phyloP scores from a whole-genome alignment of 2,797 vertebrate genomes.

The Babyrousa celebensis region DNA sequence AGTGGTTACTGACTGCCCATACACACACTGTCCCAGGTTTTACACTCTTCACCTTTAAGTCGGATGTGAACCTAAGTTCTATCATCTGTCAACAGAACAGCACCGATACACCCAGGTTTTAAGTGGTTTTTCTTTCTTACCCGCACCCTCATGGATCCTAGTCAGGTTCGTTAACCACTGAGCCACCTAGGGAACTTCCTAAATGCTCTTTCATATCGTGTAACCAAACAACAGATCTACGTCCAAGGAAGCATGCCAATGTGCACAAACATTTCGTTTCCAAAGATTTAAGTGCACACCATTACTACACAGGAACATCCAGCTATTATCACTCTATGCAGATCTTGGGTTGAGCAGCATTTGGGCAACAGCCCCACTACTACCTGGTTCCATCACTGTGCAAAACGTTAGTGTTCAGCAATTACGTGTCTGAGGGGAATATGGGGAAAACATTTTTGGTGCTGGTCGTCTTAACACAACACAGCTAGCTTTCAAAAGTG shows the following conservation, averaged over 20 bases:
- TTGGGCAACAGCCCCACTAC: not conserved
- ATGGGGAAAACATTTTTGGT: not conserved
- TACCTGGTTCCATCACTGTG: too few species aligned
- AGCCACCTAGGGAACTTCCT: too few species aligned
- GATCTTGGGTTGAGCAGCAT: not conserved
- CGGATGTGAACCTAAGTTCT: not conserved
- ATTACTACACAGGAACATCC: fast-evolving
- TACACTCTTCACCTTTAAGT: not conserved
- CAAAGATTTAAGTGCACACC: not conserved
- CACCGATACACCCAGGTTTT: not conserved
- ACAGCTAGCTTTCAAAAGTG: not conserved
- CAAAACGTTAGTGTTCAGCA: not conserved
- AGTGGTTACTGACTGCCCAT: not conserved
- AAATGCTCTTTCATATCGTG: not conserved
- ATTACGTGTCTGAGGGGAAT: not conserved
- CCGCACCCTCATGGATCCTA: too few species aligned
- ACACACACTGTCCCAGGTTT: not conserved
- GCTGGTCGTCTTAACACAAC: not conserved
- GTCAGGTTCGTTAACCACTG: too few species aligned
- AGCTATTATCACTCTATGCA: not conserved
- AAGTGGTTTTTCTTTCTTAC: not conserved
- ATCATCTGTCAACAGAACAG: not conserved
- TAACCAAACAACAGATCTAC: not conserved
- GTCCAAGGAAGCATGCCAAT: not conserved
- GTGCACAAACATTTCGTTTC: not conserved